A percentile compares a stretch with the other conserved stretches of the same genome.
These are phyloP conservation scores for Copsychus sechellarum DNA, from an alignment of 2,113 vertebrate species.

Conservation along the genomic window DNA sequence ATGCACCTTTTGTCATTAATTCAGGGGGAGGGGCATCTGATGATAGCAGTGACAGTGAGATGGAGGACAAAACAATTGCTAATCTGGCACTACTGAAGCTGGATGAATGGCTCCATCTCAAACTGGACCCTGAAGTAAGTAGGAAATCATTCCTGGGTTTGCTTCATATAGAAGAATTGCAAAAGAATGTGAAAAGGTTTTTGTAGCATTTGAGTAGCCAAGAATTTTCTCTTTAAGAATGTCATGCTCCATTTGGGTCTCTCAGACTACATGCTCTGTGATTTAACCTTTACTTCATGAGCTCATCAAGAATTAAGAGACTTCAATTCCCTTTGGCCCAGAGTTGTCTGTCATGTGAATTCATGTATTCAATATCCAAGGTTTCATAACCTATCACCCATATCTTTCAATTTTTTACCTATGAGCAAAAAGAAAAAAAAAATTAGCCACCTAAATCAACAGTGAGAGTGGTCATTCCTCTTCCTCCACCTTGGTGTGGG, in stretches of 20 bases:
- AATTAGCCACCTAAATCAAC: not conserved
- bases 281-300: not conserved
- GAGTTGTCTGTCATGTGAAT: fast-evolving
- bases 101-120: slow-evolving; percentile 90
- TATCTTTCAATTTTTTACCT: not conserved
- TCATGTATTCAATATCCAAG: not conserved
- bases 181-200: not conserved
- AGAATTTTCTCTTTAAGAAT: not conserved
- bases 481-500: not conserved
- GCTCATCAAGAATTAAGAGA: not conserved
- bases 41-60: slow-evolving; percentile 89
- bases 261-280: fast-evolving
- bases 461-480: not conserved
- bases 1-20: not conserved
- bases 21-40: slow-evolving; percentile 64
- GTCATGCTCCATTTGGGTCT: fast-evolving
- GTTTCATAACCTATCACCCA: not conserved
- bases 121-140: slow-evolving; percentile 84
- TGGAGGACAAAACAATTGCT: slow-evolving; percentile 76
- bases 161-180: not conserved
- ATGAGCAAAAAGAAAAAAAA: not conserved
- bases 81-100: slow-evolving; percentile 80
- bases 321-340: not conserved
- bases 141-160: not conserved
- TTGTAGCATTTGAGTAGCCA: not conserved